Evolutionary conservation across 37 sponge, comb jelly and placozoan genomes (phyloP).

Genomic region (Aplysina aerophoba): DNA sequence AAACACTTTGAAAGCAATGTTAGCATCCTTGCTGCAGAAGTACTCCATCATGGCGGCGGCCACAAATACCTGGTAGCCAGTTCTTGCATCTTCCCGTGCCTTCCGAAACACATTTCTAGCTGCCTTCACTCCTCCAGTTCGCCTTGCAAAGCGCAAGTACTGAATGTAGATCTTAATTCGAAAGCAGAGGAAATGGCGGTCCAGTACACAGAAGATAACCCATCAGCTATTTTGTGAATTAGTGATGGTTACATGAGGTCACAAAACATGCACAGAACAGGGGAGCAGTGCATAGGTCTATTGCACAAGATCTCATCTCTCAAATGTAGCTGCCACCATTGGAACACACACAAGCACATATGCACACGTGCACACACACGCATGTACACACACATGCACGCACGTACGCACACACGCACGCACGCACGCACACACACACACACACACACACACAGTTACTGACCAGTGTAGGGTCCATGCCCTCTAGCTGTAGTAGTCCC

Average conservation of each 20-base stretch:
- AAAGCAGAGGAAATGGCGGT: no score
- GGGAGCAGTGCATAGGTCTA: no score
- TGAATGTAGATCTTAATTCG: constrained; percentile 83
- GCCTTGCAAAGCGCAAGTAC: constrained; percentile 90
- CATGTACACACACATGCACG: no score
- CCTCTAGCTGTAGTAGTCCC: constrained; percentile 47
- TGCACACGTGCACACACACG: no score
- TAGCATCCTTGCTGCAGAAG: constrained; percentile 82
- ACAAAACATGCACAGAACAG: no score
- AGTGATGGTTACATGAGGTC: no score
- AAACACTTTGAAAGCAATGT: constrained; percentile 93
- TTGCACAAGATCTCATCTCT: no score
- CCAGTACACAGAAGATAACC: no score
- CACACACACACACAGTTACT: constrained; percentile 3
- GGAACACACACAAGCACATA: no score
- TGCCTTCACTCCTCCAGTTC: constrained; percentile 84
- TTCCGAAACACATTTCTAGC: constrained; percentile 87
- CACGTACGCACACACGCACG: no score
- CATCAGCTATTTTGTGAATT: no score
- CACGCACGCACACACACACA: not conserved
- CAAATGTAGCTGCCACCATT: no score
- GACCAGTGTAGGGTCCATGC: constrained; percentile 61
- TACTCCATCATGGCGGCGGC: constrained; percentile 98
- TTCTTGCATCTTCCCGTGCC: constrained; percentile 86
- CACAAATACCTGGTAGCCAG: constrained; percentile 86